Percentiles rank a stretch among this genome's conserved stretches.
Evolutionary conservation across 2,888 invertebrate species (phyloP).

Genomic region (Xestia ashworthii): DNA sequence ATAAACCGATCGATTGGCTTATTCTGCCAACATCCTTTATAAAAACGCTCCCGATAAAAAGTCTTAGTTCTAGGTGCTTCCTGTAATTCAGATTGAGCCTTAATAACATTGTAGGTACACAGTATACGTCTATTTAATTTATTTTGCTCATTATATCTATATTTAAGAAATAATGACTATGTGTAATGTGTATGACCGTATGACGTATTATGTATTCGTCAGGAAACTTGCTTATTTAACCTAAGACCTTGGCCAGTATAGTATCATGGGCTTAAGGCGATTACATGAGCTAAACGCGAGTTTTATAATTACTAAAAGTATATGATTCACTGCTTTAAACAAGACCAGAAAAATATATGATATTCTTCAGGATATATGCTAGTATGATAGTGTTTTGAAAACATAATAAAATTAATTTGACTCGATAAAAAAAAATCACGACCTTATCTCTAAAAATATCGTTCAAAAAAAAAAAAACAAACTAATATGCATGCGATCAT

Average conservation of each 20-base stretch:
- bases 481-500: too few relatives aligned
- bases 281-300: too few relatives aligned
- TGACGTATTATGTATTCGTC: conserved; percentile 16
- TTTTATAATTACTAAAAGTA: too few relatives aligned
- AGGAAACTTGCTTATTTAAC: conserved; percentile 48
- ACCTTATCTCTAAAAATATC: too few relatives aligned
- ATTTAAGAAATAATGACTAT: conserved; percentile 12
- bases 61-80: conserved; percentile 24
- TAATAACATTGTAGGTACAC: conserved; percentile 22
- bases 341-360: too few relatives aligned
- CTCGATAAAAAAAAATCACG: too few relatives aligned
- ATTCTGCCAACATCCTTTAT: conserved; percentile 1
- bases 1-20: background rate
- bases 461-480: too few relatives aligned
- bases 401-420: too few relatives aligned
- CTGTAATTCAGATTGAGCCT: conserved; percentile 17
- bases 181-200: conserved; percentile 25
- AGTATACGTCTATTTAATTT: conserved; percentile 20
- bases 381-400: too few relatives aligned
- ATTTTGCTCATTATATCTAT: conserved; percentile 27
- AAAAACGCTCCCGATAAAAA: conserved; percentile 32
- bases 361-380: too few relatives aligned
- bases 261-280: too few relatives aligned
- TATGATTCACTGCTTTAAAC: too few relatives aligned
- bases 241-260: conserved; percentile 37